Evolutionary conservation across 2,888 invertebrate genomes (phyloP), one percentile per base, ranked within the genome.

Genomic region (Tetramorium bicarinatum): DNA sequence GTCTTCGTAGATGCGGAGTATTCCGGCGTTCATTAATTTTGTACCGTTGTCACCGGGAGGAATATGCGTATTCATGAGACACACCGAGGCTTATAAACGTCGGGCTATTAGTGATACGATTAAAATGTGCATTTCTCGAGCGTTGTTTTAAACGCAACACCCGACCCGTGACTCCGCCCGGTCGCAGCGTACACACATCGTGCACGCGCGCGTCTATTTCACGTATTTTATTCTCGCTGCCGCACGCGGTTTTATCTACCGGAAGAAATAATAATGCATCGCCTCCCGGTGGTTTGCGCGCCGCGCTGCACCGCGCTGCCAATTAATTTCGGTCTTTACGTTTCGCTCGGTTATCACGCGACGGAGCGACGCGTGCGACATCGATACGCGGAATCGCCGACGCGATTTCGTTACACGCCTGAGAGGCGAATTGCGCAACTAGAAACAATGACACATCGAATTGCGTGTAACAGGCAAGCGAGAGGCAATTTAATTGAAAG

Each of bases 61-160:
- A 83, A 84, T 91, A 93, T 93, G 92, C 90, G 91, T 93, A 93
- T 93, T 93, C 93, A 93, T 93, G 93, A 93, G 92, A 91, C 89
- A 89, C 92, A 90, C 87, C 90, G 91, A 89, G 91, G 91, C 93
- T 93, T 93, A 93, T 92, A 93, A 93, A 93, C 92, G 92, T 88
- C 89, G 89, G 88, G 90, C 92, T 90, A 93, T 93, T 93, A 93
- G 92, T 91, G 91, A 92, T 93, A 92, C 93, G 92, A 93, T 93
- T 93, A 93, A 93, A 93, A 93, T 92, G 93, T 93, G 93, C 93
- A 93, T 93, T 93, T 93, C 92, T 91, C 91, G 84, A 52, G 88
- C 85, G 89, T 91, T 90, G 90, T 91, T 93, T 92, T 90, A 91
- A 91, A 90, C 91, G 88, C 87, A 85, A 85, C 85, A 83, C 85